Percentiles rank a stretch among this genome's conserved stretches.
phyloP scores from a whole-genome alignment of 2,113 vertebrate genomes.

The Onychorhynchus coronatus region DNA sequence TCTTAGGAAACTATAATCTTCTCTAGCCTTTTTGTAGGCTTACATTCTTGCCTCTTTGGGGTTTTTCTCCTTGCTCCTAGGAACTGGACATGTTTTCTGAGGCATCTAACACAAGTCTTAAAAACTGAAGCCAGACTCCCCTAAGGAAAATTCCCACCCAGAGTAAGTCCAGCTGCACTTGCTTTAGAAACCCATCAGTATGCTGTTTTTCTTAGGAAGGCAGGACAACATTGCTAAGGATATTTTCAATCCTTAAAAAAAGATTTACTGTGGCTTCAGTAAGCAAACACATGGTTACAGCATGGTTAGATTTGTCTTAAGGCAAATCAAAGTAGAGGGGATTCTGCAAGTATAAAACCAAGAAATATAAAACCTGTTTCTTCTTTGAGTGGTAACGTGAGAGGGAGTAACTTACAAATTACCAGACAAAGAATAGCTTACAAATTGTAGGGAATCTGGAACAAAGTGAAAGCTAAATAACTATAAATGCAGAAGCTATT shows the following conservation, averaged over 20 bases:
- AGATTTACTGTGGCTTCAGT: not conserved
- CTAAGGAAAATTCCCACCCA: slow-evolving; percentile 14
- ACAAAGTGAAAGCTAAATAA: not conserved
- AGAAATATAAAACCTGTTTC: not conserved
- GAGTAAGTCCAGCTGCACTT: slow-evolving; percentile 1
- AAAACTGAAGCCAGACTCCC: not conserved
- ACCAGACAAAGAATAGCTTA: not conserved
- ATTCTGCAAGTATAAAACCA: not conserved
- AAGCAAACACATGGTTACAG: not conserved
- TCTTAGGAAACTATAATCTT: not conserved
- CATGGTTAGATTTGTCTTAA: not conserved
- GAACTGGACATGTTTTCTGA: not conserved
- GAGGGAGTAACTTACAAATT: not conserved
- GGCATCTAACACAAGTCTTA: not conserved
- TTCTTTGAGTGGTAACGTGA: not conserved
- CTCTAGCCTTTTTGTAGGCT: not conserved
- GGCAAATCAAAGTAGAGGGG: not conserved
- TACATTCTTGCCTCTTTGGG: not conserved
- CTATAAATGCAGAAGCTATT: not conserved
- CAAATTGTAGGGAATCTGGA: not conserved
- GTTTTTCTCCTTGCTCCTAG: not conserved
- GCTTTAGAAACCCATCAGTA: not conserved
- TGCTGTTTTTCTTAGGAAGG: not conserved
- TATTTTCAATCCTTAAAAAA: not conserved
- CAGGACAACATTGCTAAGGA: not conserved